Evolutionary conservation across 2,113 vertebrate species (phyloP), one percentile per base, ranked within the genome.

Genomic region (Phainopepla nitens): DNA sequence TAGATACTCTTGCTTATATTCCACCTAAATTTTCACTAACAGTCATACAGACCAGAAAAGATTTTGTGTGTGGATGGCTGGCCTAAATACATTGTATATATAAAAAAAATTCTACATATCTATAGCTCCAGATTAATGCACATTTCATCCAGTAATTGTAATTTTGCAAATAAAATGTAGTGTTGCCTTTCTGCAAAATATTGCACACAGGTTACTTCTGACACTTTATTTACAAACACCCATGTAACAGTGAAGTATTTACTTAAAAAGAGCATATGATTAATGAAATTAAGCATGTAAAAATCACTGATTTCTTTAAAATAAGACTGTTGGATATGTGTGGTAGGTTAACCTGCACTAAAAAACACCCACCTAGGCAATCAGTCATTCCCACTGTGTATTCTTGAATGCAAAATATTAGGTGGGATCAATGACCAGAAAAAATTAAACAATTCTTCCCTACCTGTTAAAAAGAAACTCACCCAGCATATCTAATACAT

Each of bases 281-380:
- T 70, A 24, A 31, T 41, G 11, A 70, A 70, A 70, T 36, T 42
- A 56, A 29, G 33, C 10, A 28, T 4, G 3, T n/a, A 62, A n/a
- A n/a, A 53, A 24, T 41, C 19, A 41, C 11, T 45, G 15, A 35
- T 54, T 56, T 66, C 28, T 82, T 77, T 61, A 56, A 70, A 92
- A 85, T 14, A 77, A 41, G 22, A 5, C 33, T 9, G 2, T 23
- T 76, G 0, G 0, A 7, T 36, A 72, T 9, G 35, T n/a, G 6
- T 15, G 3, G 7, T 35, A 13, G 22, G 5, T 58, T 76, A 83
- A 62, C 7, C 10, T 66, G 82, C 1, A 0, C 10, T 66, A 70
- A 42, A 31, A 39, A 66, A 62, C 6, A 35, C 9, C 4, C 18
- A 56, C 36, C 5, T 18, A 33, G 10, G 6, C 9, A 47, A 33